A percentile compares a stretch with the other conserved stretches of the same genome.
phyloP scores from a whole-genome alignment of 1,140 invertebrate genomes.

The Leptinotarsa lineolata region DNA sequence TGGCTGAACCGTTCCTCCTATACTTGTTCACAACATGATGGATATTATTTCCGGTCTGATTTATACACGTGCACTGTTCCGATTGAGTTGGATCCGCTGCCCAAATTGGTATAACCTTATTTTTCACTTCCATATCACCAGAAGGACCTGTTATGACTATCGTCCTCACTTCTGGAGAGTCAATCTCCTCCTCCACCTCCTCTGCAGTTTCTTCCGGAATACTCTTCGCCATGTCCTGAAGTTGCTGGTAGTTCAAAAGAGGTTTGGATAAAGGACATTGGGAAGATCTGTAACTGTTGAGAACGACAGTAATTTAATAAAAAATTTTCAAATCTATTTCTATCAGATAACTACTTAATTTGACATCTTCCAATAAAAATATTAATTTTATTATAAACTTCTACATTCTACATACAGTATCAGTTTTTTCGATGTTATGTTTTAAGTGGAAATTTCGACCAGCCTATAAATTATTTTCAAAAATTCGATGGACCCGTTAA shows the following conservation, averaged over 20 bases:
- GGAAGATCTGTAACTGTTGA: constrained; percentile 33
- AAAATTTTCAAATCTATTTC: too few species aligned
- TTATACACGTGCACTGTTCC: constrained; percentile 48
- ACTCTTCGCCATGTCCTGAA: constrained; percentile 51
- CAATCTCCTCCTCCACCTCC: constrained; percentile 38
- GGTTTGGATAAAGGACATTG: constrained; percentile 48
- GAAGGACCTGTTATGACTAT: constrained; percentile 44
- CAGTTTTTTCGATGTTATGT: too few species aligned
- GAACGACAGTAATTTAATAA: neutral
- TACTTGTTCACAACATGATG: constrained; percentile 47
- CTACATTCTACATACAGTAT: too few species aligned
- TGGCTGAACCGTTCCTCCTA: constrained; percentile 30
- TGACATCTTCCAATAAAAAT: too few species aligned
- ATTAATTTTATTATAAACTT: too few species aligned
- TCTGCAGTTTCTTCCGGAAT: constrained; percentile 48
- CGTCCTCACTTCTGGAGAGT: constrained; percentile 29
- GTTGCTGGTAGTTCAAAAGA: constrained; percentile 47
- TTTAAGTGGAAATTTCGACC: too few species aligned
- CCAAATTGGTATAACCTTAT: constrained; percentile 42
- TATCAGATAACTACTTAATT: too few species aligned
- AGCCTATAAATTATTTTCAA: too few species aligned
- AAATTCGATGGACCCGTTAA: too few species aligned
- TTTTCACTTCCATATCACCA: constrained; percentile 45
- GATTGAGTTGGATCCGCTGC: constrained; percentile 36
- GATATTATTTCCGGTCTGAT: constrained; percentile 31